Evolutionary conservation across 1,140 invertebrate genomes (phyloP), one percentile per base, ranked within the genome.

Genomic region (Acromyrmex charruanus): DNA sequence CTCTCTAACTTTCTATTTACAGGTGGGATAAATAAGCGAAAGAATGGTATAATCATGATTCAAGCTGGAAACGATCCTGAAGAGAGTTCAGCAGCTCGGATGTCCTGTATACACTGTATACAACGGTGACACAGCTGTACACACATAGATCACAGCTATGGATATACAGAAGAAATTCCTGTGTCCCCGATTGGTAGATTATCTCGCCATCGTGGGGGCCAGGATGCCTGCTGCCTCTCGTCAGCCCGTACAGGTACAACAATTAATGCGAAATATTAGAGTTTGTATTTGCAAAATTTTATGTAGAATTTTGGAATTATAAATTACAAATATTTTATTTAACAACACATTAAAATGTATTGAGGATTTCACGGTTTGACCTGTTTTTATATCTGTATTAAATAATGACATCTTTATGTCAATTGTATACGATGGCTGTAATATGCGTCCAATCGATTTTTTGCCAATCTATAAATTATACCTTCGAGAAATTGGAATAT

Each of bases 191-290:
- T 95, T 98, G 92, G 97, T 98, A 93, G 99, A 99, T 96, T 99
- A 99, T 95, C 96, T 99, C 94, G 98, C 99, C 87, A 98, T 99
- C 89, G 99, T 99, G 86, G 99, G 99, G 87, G 98, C 97, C 28
- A 96, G 98, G 81, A 96, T 97, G 85, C 96, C 96, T 77, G 95
- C 96, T 92, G 98, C 96, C 92, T 97, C 96, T 94, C 97, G 95
- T 80, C 96, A 97, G 87, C 96, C 97, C 31, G 97, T 98, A 68
- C 97, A 97, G 97, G 97, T 98, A 95, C 1, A 51, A 53, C 21
- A 82, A 44, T 44, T 44, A 12, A 49, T 7, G 28, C 25, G 69
- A 6, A 35, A 49, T 12, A 12, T 7, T 55, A 21, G 12, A 59
- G 44, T 6, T 0, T 39, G 3, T 55, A 16, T 25, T 66, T 55